Evolutionary conservation across 2,888 invertebrate genomes (phyloP).

Genomic region (Nebria brevicollis): DNA sequence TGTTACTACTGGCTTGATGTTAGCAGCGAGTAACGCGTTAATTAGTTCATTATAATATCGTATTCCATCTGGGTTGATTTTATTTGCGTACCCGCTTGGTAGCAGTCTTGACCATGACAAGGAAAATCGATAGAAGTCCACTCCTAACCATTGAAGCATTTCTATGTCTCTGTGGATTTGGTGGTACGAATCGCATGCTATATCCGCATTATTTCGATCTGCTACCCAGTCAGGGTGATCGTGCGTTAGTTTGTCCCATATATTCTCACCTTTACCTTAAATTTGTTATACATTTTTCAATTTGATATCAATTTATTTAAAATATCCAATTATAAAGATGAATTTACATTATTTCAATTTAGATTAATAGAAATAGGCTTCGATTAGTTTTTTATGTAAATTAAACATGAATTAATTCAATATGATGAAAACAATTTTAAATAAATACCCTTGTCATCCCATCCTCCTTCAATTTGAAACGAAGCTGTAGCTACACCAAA

Average conservation of each 20-base stretch:
- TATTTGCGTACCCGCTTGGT: conserved; percentile 68
- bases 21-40: conserved; percentile 65
- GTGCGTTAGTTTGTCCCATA: conserved; percentile 66
- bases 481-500: conserved; percentile 58
- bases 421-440: neutral
- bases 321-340: too few relatives aligned
- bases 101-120: conserved; percentile 74
- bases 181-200: conserved; percentile 75
- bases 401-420: too few relatives aligned
- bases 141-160: conserved; percentile 66
- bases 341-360: too few relatives aligned
- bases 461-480: conserved; percentile 60
- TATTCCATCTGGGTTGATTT: conserved; percentile 70
- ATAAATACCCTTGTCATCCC: conserved; percentile 58
- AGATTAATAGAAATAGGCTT: too few relatives aligned
- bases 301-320: neutral
- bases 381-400: too few relatives aligned
- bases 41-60: conserved; percentile 72
- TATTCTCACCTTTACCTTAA: conserved; percentile 58
- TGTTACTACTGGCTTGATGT: conserved; percentile 70
- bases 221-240: conserved; percentile 61
- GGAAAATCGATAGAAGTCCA: conserved; percentile 66
- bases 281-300: neutral
- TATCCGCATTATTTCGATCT: conserved; percentile 69
- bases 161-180: conserved; percentile 69